Evolutionary conservation across 1,140 invertebrate species (phyloP).

Genomic region (Steinernema feltiae): DNA sequence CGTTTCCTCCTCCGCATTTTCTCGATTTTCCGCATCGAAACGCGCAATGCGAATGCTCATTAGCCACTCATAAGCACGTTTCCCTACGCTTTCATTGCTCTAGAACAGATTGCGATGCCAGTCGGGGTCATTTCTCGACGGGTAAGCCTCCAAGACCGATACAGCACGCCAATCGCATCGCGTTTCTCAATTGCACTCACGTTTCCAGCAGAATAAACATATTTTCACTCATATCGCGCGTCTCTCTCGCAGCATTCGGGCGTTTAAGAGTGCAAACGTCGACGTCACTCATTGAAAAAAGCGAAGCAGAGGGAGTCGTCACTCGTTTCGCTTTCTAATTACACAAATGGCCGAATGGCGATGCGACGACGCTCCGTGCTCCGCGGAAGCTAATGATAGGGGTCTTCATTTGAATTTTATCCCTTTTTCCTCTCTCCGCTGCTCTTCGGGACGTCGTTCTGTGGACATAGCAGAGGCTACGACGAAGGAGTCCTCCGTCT

Average conservation of each 20-base stretch:
- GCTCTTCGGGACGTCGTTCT: too few species aligned
- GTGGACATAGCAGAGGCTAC: too few species aligned
- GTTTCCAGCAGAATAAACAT: background rate
- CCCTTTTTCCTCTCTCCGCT: background rate
- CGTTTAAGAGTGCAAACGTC: slow-evolving; percentile 3
- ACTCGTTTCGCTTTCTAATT: slow-evolving; percentile 15
- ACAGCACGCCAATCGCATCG: too few species aligned
- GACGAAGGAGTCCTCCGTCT: background rate
- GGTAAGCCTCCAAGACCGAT: too few species aligned
- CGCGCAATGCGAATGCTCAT: too few species aligned
- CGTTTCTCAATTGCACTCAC: background rate
- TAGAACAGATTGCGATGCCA: too few species aligned
- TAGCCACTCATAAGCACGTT: too few species aligned
- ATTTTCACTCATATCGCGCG: background rate
- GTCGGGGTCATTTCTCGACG: too few species aligned
- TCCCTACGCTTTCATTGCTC: too few species aligned
- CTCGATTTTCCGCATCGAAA: too few species aligned
- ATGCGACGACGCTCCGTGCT: background rate
- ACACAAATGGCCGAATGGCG: slow-evolving; percentile 11
- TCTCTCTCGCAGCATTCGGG: background rate
- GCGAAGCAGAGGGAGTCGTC: background rate
- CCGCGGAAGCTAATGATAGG: slow-evolving; percentile 3
- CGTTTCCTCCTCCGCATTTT: too few species aligned
- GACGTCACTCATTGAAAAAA: slow-evolving; percentile 6
- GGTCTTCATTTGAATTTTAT: slow-evolving; percentile 15